Conservation (phyloP, 2,113 vertebrate species). For the Halcyon senegalensis region DNA sequence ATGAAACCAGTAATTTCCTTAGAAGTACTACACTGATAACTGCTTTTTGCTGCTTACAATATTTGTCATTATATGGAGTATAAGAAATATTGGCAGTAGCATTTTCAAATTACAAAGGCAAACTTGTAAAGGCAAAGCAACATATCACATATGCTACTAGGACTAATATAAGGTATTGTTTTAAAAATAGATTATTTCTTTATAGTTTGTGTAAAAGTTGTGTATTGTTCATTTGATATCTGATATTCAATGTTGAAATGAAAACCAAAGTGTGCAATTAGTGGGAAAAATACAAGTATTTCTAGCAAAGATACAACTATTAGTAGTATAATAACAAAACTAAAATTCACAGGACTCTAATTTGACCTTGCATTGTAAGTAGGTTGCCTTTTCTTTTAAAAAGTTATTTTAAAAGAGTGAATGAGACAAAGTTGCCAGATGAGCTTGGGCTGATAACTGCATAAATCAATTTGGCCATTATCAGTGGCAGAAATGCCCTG, state of each 20-base stretch:
- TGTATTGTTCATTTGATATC: neutral
- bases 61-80: neutral
- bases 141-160: neutral
- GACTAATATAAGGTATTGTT: neutral
- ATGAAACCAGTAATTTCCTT: neutral
- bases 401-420: neutral
- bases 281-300: neutral
- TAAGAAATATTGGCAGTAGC: neutral
- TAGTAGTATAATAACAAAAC: neutral
- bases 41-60: neutral
- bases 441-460: neutral
- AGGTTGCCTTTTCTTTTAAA: neutral
- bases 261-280: neutral
- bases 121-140: neutral
- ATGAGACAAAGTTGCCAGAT: neutral
- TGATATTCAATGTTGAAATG: neutral
- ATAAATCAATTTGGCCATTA: neutral
- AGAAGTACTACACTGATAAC: neutral
- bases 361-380: neutral
- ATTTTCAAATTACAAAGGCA: neutral
- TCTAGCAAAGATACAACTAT: neutral
- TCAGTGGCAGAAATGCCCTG: neutral
- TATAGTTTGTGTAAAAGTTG: neutral
- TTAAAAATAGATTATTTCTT: neutral
- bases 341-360: neutral